Base-by-base conservation (phyloP, 2,888 invertebrate species). In the Melanostoma scalare region DNA sequence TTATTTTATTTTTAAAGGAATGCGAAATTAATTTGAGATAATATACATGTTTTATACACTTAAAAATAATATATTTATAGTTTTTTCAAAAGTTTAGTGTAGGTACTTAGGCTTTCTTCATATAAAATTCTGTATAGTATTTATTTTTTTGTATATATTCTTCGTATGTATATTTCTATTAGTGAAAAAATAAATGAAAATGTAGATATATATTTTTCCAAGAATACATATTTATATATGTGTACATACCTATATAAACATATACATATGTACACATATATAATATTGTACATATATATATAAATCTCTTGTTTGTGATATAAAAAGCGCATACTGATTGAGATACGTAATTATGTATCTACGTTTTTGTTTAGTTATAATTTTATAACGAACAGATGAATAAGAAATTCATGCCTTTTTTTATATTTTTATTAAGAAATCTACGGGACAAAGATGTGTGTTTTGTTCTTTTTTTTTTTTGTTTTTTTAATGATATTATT, bases 51-150 rank as follows among this genome's bases (percentile, higher is more conserved):
- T 71, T 71, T 69, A 65, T 76, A 76, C 53, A 75, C 63, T 20
- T 79, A 63, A 44, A 69, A 50, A 69, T 58, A 69, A 65, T 53
- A 75, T 60, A 69, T 73, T 77, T 68, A 82, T 44, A 78, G 68
- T 82, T 78, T 73, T 20, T 20, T 20, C 20, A 56, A 69, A 55
- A 69, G 63, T 82, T 78, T 69, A 78, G 73, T 78, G 82, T 84
- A 84, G 82, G 82, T 84, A 84, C 82, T 74, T 78, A 84, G 78
- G 82, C 78, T 78, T 78, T 69, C 58, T 53, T 82, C 73, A 78
- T 82, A 82, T 78, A 82, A 82, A 84, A 78, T 78, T 84, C 52
- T 72, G 60, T 72, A 73, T 72, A 67, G 71, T 60, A 55, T 72
- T 67, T 63, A 8, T 65, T 42, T 35, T 73, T 42, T 56, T 10